Percentiles rank a stretch among this genome's conserved stretches.
Evolutionary conservation across 1,140 invertebrate genomes (phyloP).

Genomic region (Atta colombica): DNA sequence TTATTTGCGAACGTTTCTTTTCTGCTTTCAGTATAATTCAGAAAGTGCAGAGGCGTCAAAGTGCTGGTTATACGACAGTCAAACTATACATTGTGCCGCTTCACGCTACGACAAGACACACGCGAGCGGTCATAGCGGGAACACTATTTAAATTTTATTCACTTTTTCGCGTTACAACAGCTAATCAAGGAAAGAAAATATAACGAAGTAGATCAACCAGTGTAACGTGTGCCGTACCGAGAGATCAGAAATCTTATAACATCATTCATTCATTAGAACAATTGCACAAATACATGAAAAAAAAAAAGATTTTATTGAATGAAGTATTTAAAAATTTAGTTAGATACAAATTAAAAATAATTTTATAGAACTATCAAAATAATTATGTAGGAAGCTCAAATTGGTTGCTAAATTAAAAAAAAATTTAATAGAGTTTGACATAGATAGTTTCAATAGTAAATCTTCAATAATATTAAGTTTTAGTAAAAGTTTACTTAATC

Average conservation of each 20-base stretch:
- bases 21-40: conserved; percentile 78
- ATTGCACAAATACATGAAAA: neutral
- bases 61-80: conserved; percentile 73
- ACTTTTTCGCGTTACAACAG: conserved; percentile 64
- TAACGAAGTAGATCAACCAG: neutral
- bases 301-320: no score
- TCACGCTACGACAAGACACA: conserved; percentile 71
- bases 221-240: conserved; percentile 42
- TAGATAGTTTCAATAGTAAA: no score
- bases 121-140: conserved; percentile 69
- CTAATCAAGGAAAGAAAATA: conserved; percentile 48
- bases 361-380: no score
- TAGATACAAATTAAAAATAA: no score
- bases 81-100: conserved; percentile 73
- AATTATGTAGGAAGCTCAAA: no score
- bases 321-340: no score
- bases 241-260: conserved; percentile 27
- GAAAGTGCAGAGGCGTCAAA: conserved; percentile 72
- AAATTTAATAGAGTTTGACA: no score
- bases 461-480: no score
- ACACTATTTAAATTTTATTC: conserved; percentile 60
- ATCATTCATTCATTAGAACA: neutral
- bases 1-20: conserved; percentile 77
- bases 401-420: no score
- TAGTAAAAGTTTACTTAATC: no score